A percentile compares a stretch with the other conserved stretches of the same genome.
Conservation (phyloP, 1,140 invertebrate genomes). For the Belonocnema kinseyi region DNA sequence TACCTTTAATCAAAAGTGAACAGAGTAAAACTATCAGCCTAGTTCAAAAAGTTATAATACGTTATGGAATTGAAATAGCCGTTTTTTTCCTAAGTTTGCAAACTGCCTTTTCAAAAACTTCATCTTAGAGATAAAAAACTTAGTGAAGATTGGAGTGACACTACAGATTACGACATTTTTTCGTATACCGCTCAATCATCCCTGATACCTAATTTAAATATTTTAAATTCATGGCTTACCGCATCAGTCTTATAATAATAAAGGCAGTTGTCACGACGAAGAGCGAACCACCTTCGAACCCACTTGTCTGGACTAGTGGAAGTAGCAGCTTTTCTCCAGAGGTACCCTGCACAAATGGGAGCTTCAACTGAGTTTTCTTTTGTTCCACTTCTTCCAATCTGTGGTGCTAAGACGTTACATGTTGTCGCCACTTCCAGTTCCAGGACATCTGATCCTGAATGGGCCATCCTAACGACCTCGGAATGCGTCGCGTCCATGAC, state of each 20-base stretch:
- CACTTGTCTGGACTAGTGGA: conserved; percentile 82
- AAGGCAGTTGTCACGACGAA: conserved; percentile 93
- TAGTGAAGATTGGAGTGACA: too few relatives aligned
- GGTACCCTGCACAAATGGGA: conserved; percentile 85
- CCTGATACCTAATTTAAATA: too few relatives aligned
- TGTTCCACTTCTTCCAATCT: conserved; percentile 63
- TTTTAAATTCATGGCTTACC: conserved; percentile 75
- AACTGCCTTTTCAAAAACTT: too few relatives aligned
- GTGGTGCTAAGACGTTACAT: conserved; percentile 84
- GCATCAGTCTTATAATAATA: conserved; percentile 96
- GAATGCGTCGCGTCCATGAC: conserved; percentile 95
- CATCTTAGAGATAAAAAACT: too few relatives aligned
- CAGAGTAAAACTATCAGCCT: too few relatives aligned
- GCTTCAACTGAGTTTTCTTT: conserved; percentile 77
- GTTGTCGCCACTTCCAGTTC: conserved; percentile 92
- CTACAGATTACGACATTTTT: too few relatives aligned
- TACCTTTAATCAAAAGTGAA: too few relatives aligned
- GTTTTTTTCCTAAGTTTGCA: too few relatives aligned
- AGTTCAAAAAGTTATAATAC: too few relatives aligned
- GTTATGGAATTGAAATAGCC: too few relatives aligned
- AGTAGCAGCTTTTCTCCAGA: conserved; percentile 84
- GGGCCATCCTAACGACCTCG: conserved; percentile 95
- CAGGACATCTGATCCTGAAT: conserved; percentile 89
- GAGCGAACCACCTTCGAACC: conserved; percentile 92
- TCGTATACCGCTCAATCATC: too few relatives aligned